Conservation (phyloP, 2,797 vertebrate species). For the Simalia tracyae region DNA sequence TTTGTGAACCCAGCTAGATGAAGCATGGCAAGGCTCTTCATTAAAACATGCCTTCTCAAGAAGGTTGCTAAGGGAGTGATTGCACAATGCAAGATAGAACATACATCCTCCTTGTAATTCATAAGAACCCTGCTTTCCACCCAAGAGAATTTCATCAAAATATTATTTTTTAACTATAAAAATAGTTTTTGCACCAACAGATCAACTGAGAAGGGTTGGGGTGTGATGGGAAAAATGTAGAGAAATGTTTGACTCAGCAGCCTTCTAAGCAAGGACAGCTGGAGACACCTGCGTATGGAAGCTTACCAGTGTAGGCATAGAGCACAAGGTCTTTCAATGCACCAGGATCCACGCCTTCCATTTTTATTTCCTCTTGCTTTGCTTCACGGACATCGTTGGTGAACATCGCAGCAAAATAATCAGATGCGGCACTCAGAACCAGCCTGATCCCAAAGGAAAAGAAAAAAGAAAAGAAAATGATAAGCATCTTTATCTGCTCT, state of each 20-base stretch:
- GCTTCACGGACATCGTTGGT: conserved; percentile 94
- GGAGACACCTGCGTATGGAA: rapidly evolving
- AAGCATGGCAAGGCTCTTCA: background rate
- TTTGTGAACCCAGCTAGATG: background rate
- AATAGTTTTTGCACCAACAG: background rate
- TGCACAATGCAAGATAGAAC: background rate
- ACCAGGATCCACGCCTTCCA: conserved; percentile 94
- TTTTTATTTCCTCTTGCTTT: conserved; percentile 96
- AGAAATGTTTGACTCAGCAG: background rate
- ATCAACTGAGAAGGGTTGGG: background rate
- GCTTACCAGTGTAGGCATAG: conserved; percentile 93
- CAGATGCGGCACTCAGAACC: conserved; percentile 92
- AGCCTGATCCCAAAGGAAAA: conserved; percentile 73
- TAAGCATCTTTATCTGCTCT: conserved; percentile 9
- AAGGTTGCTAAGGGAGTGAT: background rate
- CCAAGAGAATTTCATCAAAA: background rate
- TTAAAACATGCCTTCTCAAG: background rate
- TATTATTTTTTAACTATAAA: background rate
- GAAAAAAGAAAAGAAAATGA: conserved; percentile 46
- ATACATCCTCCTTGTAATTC: background rate
- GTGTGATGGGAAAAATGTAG: background rate
- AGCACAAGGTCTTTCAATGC: conserved; percentile 91
- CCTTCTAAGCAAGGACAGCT: background rate
- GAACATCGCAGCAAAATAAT: conserved; percentile 99
- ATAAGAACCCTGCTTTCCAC: background rate